Base-by-base conservation (phyloP, 2,113 vertebrate species). In the Notiomystis cincta region DNA sequence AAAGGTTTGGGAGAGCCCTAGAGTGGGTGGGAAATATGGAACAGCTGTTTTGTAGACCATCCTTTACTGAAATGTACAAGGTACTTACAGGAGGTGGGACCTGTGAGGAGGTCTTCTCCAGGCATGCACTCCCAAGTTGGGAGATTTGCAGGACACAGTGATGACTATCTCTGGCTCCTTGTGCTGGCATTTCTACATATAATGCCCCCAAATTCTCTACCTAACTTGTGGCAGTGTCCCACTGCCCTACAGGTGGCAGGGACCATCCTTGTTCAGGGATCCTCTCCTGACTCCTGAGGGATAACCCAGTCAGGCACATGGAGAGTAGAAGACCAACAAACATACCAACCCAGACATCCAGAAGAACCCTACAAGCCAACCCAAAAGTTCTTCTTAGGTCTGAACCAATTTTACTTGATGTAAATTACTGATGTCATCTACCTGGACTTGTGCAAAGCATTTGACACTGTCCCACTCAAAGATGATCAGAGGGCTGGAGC, bases 381-480 rank as follows among this genome's bases (percentile, higher is more conserved):
- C 7, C 73, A 47, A 45, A 58, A 7, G 10, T 15, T 47, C 16
- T 53, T 91, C 56, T 87, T 61, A 53, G 8, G 10, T 60, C 35
- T 76, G 50, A 62, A 83, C 18, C 30, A 78, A 14, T 77, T 86
- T 54, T n/a, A 70, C 13, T 28, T 48, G 18, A 37, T 0, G 1
- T 24, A 88, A 77, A 64, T 58, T 27, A 47, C 12, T 53, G 30
- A 18, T 47, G 4, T n/a, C 7, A 31, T 47, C 47, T 38, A 40
- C 47, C 20, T 23, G 25, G 17, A 47, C 25, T 69, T 40, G 24
- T 40, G 30, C 21, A 67, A 89, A 82, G 30, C 17, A 13, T 53
- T 47, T 54, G 19, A n/a, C 14, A 10, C 16, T 21, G 87, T 35
- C 40, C 40, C 61, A 67, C 21, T 35, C 0, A 0, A 47, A 67